Evolutionary conservation across 2,113 vertebrate genomes (phyloP).

Genomic region (Vanacampus margaritifer): DNA sequence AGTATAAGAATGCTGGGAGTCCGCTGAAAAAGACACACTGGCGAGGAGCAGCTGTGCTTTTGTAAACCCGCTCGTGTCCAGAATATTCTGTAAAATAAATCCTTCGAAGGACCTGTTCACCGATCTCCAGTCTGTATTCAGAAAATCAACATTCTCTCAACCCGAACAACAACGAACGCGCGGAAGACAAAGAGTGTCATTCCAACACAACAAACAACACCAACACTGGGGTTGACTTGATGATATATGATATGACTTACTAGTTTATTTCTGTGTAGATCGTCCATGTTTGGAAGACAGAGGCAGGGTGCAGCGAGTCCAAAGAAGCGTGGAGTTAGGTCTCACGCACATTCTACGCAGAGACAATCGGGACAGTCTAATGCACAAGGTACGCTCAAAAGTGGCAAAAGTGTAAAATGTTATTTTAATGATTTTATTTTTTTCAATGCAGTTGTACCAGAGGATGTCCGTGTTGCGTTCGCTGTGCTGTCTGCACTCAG

Average conservation of each 20-base stretch:
- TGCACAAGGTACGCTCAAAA: conserved; percentile 73
- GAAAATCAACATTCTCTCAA: no score
- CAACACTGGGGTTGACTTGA: neutral
- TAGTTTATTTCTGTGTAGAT: conserved; percentile 57
- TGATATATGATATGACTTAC: neutral
- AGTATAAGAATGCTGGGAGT: no score
- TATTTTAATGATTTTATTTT: neutral
- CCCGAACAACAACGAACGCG: no score
- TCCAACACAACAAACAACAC: no score
- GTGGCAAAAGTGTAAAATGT: neutral
- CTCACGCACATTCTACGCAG: conserved; percentile 79
- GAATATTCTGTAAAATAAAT: no score
- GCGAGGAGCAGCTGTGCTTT: no score
- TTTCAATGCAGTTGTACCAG: conserved; percentile 76
- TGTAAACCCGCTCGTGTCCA: no score
- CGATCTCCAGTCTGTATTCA: no score
- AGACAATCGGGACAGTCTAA: conserved; percentile 79
- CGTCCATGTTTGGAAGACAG: conserved; percentile 85
- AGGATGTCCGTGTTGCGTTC: conserved; percentile 76
- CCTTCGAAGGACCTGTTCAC: no score
- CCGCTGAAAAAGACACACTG: no score
- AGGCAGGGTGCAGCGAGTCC: conserved; percentile 77
- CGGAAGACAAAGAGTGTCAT: no score
- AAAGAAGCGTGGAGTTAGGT: conserved; percentile 76
- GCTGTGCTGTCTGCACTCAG: conserved; percentile 84